Evolutionary conservation across 2,888 invertebrate species (phyloP).

Genomic region (Epirrhoe tristata): DNA sequence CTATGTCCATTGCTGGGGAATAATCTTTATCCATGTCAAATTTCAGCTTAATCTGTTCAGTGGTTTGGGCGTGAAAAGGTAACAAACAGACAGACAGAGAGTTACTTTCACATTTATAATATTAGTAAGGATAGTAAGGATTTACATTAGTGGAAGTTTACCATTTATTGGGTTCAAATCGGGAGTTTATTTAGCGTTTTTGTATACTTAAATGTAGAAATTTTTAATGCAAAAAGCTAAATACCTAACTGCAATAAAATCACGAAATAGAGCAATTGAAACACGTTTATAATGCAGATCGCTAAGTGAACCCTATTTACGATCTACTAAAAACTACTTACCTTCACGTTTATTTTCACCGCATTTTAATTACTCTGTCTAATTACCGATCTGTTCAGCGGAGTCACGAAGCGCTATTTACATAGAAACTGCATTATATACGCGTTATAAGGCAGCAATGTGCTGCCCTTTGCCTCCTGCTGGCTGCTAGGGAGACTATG

Average conservation of each 20-base stretch:
- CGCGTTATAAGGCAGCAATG: constrained; percentile 53
- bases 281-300: background rate
- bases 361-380: constrained; percentile 33
- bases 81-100: too few species aligned
- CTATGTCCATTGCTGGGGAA: too few species aligned
- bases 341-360: constrained; percentile 28
- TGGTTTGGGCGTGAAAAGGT: too few species aligned
- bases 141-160: too few species aligned
- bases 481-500: constrained; percentile 38
- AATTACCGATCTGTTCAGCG: constrained; percentile 24
- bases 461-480: constrained; percentile 57
- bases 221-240: too few species aligned
- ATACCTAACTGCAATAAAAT: background rate
- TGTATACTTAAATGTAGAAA: too few species aligned
- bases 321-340: constrained; percentile 26
- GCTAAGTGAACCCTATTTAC: constrained; percentile 17
- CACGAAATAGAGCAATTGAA: background rate
- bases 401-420: constrained; percentile 48
- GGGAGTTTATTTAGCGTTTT: too few species aligned
- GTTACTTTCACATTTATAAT: too few species aligned
- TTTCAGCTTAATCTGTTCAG: too few species aligned
- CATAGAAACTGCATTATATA: constrained; percentile 54
- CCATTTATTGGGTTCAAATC: too few species aligned
- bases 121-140: too few species aligned
- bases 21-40: too few species aligned